These are phyloP conservation scores for Cebus imitator DNA, from an alignment of 2,113 vertebrate species.

Conservation along the genomic window DNA sequence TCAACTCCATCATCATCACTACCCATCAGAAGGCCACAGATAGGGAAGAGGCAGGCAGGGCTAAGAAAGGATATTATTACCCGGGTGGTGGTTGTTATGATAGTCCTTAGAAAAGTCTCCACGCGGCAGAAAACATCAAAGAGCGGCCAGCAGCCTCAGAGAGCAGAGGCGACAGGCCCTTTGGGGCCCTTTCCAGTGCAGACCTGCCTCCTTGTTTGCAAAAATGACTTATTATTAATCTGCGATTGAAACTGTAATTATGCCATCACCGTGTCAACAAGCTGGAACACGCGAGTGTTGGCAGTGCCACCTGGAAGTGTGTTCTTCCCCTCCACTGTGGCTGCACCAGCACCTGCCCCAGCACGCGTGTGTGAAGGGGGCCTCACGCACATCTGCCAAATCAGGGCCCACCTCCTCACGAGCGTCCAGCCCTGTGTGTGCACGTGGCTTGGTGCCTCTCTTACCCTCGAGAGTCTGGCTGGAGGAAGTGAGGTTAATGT, in stretches of 20 bases:
- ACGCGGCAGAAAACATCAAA: constrained; percentile 78
- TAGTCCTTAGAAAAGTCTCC: constrained; percentile 42
- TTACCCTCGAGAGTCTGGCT: neutral
- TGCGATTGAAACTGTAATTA: constrained; percentile 83
- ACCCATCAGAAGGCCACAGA: neutral
- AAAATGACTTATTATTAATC: constrained; percentile 83
- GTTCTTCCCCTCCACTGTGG: constrained; percentile 14
- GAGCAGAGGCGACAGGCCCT: constrained; percentile 70
- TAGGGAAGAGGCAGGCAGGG: neutral
- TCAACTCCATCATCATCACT: neutral
- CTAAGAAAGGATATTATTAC: constrained; percentile 57
- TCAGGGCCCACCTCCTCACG: neutral
- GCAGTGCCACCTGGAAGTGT: constrained; percentile 49
- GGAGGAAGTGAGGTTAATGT: neutral
- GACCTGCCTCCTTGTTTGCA: constrained; percentile 77
- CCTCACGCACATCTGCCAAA: neutral
- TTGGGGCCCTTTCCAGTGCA: constrained; percentile 80
- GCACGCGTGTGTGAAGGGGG: neutral
- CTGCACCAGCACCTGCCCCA: neutral
- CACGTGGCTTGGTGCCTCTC: neutral
- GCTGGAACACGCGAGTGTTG: constrained; percentile 53
- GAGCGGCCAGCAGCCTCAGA: constrained; percentile 70
- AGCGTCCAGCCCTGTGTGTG: fast-evolving
- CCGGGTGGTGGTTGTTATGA: constrained; percentile 5
- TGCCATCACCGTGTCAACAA: constrained; percentile 78